Evolutionary conservation across 2,113 vertebrate species (phyloP).

Genomic region (Butorides virescens): DNA sequence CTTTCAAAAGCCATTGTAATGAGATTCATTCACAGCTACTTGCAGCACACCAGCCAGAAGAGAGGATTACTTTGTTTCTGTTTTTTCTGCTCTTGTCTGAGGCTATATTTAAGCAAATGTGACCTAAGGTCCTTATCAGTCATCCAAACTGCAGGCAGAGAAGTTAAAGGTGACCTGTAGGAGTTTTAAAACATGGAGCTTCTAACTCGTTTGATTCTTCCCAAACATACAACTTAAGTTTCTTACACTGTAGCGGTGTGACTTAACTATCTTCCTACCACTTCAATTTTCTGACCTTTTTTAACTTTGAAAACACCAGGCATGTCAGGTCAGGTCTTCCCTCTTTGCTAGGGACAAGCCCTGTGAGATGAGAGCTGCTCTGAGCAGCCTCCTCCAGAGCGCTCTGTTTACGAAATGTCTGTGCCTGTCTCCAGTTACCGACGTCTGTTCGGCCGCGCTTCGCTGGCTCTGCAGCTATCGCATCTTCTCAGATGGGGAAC

Average conservation of each 20-base stretch:
- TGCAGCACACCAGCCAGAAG: neutral
- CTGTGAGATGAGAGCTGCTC: neutral
- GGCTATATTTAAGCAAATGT: conserved; percentile 2
- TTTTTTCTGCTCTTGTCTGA: neutral
- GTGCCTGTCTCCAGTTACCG: rapidly evolving
- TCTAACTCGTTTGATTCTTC: neutral
- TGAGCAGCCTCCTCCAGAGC: neutral
- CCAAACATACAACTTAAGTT: neutral
- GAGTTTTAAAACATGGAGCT: neutral
- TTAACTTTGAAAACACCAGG: neutral
- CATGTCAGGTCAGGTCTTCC: neutral
- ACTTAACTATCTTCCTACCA: neutral
- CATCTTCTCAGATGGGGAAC: neutral
- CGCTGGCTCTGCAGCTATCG: neutral
- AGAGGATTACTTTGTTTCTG: neutral
- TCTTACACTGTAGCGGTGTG: neutral
- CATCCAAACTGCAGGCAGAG: neutral
- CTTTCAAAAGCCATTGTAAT: conserved; percentile 19
- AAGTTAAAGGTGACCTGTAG: neutral
- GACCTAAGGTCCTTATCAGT: neutral
- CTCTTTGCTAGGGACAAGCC: neutral
- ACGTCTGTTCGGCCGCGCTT: rapidly evolving
- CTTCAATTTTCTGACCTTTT: neutral
- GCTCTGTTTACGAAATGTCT: rapidly evolving
- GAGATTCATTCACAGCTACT: conserved; percentile 17